phyloP scores from a whole-genome alignment of 2,888 invertebrate genomes.

The Caenorhabditis sp. region DNA sequence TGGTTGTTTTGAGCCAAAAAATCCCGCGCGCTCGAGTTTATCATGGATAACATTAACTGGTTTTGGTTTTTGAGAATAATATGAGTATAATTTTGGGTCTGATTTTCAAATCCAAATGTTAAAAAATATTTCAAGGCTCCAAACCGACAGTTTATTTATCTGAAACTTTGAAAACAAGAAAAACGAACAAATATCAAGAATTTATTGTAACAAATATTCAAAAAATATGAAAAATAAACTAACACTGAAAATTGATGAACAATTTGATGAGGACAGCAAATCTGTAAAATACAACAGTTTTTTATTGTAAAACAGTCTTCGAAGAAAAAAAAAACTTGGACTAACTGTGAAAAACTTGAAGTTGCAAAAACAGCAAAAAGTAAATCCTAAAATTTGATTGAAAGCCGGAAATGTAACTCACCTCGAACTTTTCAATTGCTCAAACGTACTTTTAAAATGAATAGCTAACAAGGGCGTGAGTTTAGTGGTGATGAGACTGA shows the following conservation, averaged over 20 bases:
- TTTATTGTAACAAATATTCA: neutral
- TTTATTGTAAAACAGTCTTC: neutral
- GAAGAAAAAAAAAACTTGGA: neutral
- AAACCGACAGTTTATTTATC: too few species aligned
- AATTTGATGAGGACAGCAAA: neutral
- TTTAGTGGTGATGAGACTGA: conserved; percentile 18
- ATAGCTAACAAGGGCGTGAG: too few species aligned
- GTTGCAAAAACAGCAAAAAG: neutral
- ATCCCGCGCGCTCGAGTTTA: too few species aligned
- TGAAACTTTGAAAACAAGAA: neutral
- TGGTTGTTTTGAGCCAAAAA: neutral
- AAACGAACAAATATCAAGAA: neutral
- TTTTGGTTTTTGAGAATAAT: too few species aligned
- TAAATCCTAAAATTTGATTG: neutral
- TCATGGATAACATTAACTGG: too few species aligned
- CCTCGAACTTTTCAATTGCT: conserved; percentile 3
- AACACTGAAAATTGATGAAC: conserved; percentile 5
- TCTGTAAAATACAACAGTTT: neutral
- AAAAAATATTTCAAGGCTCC: too few species aligned
- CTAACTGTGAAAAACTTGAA: conserved; percentile 11
- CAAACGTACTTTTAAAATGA: conserved; percentile 23
- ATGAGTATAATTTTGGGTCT: too few species aligned
- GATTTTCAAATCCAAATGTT: too few species aligned
- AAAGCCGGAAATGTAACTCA: conserved; percentile 9
- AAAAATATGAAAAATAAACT: conserved; percentile 3